Base-by-base conservation (phyloP, 1,140 invertebrate genomes). In the Protaetia brevitarsis region DNA sequence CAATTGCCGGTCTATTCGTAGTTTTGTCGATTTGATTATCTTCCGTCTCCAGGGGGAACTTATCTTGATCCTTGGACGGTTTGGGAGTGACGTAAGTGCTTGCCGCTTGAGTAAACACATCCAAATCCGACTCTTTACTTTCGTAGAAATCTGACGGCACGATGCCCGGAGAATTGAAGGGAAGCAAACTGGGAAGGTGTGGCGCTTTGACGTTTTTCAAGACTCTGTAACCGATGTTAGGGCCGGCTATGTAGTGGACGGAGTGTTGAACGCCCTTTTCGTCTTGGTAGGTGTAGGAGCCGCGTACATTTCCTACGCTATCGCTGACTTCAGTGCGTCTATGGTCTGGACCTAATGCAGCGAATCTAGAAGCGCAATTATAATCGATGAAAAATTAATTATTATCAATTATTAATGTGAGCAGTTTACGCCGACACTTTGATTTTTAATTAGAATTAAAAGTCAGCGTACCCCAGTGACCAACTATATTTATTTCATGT, bases 261-360 rank as follows among this genome's bases (percentile, higher is more conserved):
- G 88, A 74, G 61, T 80, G 83, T 79, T 89, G 87, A 19, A 87
- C 82, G 1, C 88, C 87, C 80, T 89, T 88, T 71, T 89, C 87
- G 72, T 89, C 89, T 11, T 89, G 75, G 73, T 88, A 91, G 3
- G 88, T 88, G 76, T 90, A 91, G 0, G 88, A 89, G 29, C 89
- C 89, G 61, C 87, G 77, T 0, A 89, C 86, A 65, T 89, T 83
- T 8, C 88, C 87, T 45, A 81, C 82, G 0, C 86, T 79, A 68
- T 88, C 88, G 67, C 88, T 87, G 57, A 84, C 84, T 77, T 91
- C 89, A 2, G 87, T 85, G 45, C 88, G 77, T 65, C 88, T 81
- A 73, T 89, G 87, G 73, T 89, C 88, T 1, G 88, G 88, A 6
- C 87, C 88, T 5, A 87, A 84, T 5, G 87, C 85, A 57, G 88